A percentile compares a stretch with the other conserved stretches of the same genome.
phyloP scores from a whole-genome alignment of 2,797 vertebrate species.

The Muscicapa striata region DNA sequence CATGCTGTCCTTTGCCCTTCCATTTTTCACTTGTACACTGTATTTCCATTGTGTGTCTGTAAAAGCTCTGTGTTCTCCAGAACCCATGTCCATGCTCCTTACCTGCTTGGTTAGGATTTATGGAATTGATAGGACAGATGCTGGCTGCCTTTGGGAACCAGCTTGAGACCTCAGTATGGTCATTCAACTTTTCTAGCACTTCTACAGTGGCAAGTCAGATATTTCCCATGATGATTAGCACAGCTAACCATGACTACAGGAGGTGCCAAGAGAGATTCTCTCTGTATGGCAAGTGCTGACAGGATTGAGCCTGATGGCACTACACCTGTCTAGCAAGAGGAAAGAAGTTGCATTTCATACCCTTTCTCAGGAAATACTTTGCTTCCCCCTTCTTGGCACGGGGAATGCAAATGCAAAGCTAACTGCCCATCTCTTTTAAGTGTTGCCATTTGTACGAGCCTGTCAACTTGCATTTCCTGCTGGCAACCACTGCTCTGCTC shows the following conservation, averaged over 20 bases:
- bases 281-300: background rate
- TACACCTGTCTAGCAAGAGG: background rate
- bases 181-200: background rate
- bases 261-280: background rate
- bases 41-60: background rate
- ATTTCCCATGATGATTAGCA: background rate
- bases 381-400: background rate
- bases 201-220: background rate
- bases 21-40: background rate
- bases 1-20: background rate
- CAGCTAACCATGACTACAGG: background rate
- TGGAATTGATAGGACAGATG: background rate
- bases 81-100: background rate
- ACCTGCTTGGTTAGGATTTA: background rate
- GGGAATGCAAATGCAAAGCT: background rate
- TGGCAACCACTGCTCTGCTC: background rate
- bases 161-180: background rate
- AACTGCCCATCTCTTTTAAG: background rate
- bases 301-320: background rate
- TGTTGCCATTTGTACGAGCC: background rate
- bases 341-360: background rate
- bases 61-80: background rate
- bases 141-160: background rate
- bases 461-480: constrained; percentile 26
- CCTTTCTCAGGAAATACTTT: background rate